Base-by-base conservation (phyloP, 1,140 invertebrate species). In the Aphaenogaster rudis region DNA sequence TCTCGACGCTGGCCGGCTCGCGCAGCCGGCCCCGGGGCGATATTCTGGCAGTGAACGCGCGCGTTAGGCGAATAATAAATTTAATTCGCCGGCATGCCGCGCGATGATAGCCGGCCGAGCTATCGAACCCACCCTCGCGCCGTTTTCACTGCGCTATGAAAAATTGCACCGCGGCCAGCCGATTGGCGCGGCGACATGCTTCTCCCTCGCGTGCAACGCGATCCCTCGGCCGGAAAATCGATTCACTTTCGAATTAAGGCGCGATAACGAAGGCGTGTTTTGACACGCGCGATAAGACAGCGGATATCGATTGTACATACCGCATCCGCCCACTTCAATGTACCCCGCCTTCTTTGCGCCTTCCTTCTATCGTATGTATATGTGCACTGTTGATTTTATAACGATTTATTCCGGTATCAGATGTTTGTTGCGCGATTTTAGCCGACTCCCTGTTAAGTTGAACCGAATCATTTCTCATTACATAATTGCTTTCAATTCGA, bases 41-140 rank as follows among this genome's bases (percentile, higher is more conserved):
- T 87, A 13, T 59, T 77, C 80, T 63, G 80, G 74, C 82, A 63
- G 67, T 54, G 54, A 59, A 50, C 54, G 63, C 45, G 64, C 50
- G 42, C 33, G 69, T 80, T 86, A 42, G 52, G 50, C 52, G 45
- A 54, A 71, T 77, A 80, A 71, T 69, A 86, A 89, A 89, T 89
- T 86, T 48, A 86, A 89, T 86, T 80, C 66, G 15, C 8, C 66
- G 33, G 13, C 7, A 36, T 48, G 13, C 21, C 33, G 50, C 21
- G 33, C 28, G 39, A 52, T 48, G 69, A 81, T 59, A 64, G 36
- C 66, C 42, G 52, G 52, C 45, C 13, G 13, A 48, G 42, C 13
- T 28, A 33, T 69, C 17, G 45, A 17, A 78, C 15, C 39, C 39
- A 39, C 15, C 72, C 82, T 85, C 45, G 15, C 21, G 13, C 4